Percentiles rank a stretch among this genome's conserved stretches.
Conservation (phyloP, 2,113 vertebrate species). For the Serinus canaria region DNA sequence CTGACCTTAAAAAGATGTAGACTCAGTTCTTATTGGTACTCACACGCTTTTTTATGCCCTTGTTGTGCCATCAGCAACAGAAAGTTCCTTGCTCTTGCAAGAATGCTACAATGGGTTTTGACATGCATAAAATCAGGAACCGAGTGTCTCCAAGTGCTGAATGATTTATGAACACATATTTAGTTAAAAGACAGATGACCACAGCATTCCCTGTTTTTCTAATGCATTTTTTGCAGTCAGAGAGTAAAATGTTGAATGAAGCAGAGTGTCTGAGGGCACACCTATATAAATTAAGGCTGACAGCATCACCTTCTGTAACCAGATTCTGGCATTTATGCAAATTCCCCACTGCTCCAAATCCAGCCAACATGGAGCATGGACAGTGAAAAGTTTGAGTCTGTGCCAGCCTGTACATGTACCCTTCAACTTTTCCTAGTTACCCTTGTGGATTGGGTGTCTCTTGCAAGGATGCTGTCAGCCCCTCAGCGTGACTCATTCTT, state of each 20-base stretch:
- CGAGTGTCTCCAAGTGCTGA: not conserved
- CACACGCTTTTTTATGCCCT: not conserved
- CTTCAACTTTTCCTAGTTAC: not conserved
- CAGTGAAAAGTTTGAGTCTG: not conserved
- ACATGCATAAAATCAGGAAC: not conserved
- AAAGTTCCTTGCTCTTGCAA: not conserved
- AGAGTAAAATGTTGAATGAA: not conserved
- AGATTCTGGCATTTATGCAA: not conserved
- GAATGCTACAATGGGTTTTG: not conserved
- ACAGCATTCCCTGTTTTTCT: not conserved
- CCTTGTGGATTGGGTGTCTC: not conserved
- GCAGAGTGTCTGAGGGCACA: not conserved
- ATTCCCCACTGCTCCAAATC: not conserved
- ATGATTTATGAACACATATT: constrained; percentile 4
- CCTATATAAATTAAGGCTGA: not conserved
- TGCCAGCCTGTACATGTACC: not conserved
- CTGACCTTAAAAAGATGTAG: not conserved
- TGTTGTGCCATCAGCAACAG: not conserved
- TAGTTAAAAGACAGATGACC: not conserved
- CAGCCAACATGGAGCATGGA: not conserved
- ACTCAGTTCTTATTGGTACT: not conserved
- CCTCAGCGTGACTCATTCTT: not conserved
- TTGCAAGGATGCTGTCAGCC: not conserved
- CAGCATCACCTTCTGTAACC: not conserved
- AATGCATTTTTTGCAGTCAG: not conserved